Evolutionary conservation across 1,140 invertebrate species (phyloP).

Genomic region (Potamilus streckersoni): DNA sequence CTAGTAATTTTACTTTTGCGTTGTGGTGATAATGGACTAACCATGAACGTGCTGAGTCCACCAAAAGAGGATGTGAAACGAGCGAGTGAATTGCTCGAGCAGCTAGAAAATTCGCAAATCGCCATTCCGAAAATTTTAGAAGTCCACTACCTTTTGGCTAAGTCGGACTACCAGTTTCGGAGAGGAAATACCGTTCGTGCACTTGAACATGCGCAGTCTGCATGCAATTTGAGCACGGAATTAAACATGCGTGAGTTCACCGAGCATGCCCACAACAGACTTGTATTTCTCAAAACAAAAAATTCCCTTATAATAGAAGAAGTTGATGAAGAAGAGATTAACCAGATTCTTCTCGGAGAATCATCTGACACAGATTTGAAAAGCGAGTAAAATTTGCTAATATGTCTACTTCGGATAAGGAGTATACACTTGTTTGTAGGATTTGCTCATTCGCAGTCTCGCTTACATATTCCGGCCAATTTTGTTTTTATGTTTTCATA

Average conservation of each 20-base stretch:
- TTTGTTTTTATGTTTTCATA: no score
- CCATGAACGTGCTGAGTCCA: slow-evolving; percentile 23
- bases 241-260: slow-evolving; percentile 36
- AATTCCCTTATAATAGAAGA: background rate
- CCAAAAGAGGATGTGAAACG: slow-evolving; percentile 16
- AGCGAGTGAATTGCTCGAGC: slow-evolving; percentile 22
- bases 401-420: no score
- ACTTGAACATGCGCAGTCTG: slow-evolving; percentile 30
- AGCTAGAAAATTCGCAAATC: slow-evolving; percentile 28
- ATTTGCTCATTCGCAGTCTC: no score
- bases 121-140: slow-evolving; percentile 38
- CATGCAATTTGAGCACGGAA: slow-evolving; percentile 16
- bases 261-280: slow-evolving; percentile 35
- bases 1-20: slow-evolving; percentile 29
- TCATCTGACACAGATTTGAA: background rate
- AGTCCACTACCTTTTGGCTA: slow-evolving; percentile 37
- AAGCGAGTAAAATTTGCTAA: background rate
- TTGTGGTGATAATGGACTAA: slow-evolving; percentile 39
- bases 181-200: slow-evolving; percentile 17
- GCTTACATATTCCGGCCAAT: no score
- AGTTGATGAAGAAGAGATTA: slow-evolving; percentile 8
- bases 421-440: no score
- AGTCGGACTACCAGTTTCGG: slow-evolving; percentile 39
- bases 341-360: slow-evolving; percentile 21
- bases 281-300: slow-evolving; percentile 23